These are phyloP conservation scores for Onychostruthus taczanowskii DNA, from an alignment of 2,113 vertebrate genomes.

Conservation along the genomic window DNA sequence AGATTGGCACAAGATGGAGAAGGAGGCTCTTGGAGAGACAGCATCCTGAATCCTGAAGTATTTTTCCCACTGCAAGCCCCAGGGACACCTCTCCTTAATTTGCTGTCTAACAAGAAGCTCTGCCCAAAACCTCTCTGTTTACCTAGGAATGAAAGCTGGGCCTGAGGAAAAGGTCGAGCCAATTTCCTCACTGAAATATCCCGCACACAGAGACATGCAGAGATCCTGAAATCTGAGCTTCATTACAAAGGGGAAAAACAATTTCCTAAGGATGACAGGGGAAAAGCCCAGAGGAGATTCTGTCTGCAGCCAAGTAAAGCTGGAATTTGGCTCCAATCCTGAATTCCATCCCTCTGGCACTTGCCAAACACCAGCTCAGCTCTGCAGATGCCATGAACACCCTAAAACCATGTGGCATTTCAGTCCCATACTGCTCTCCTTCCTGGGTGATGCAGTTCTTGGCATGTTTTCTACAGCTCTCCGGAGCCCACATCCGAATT, in stretches of 20 bases:
- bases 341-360: background rate
- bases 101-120: background rate
- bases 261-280: background rate
- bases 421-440: background rate
- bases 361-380: background rate
- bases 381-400: background rate
- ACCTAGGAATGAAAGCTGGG: background rate
- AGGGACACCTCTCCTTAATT: background rate
- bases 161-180: constrained; percentile 5
- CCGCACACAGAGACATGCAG: background rate
- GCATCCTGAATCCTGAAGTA: background rate
- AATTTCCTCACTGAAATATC: background rate
- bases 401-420: background rate
- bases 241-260: background rate
- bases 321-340: background rate
- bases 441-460: background rate
- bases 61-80: background rate
- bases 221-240: background rate
- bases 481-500: background rate
- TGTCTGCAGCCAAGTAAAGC: constrained; percentile 11
- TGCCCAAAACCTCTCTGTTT: constrained; percentile 14
- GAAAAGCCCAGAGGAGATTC: background rate
- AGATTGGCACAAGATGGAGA: background rate
- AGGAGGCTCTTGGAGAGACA: background rate
- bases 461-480: constrained; percentile 4